Evolutionary conservation across 2,797 vertebrate genomes (phyloP), one percentile per base, ranked within the genome.

Genomic region (Danio aesculapii): DNA sequence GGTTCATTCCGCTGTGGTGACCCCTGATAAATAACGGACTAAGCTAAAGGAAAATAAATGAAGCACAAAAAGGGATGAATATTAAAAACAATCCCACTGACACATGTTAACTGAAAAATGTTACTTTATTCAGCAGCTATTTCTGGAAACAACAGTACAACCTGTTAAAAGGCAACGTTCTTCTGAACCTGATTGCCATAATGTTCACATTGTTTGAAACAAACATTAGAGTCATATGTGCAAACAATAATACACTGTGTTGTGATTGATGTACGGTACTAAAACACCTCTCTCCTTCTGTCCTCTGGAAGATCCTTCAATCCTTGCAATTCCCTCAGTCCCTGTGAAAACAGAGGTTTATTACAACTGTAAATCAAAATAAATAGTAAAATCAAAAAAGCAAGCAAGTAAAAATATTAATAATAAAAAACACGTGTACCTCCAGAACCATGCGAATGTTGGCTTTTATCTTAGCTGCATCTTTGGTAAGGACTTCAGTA

Each of bases 371-470:
- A 46, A 0, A 49, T 52, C 59, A 17, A 13, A 44, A 77, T 64
- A 14, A n/a, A 49, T 12, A 44, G 6, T 16, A 4, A 13, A 64
- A 19, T 55, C 2, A 11, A 44, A 30, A 19, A 19, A 12, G 64
- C 6, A 7, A 49, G 8, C 16, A 21, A 64, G 9, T 47, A 50
- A 19, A 67, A 10, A 30, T 30, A 30, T 30, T 17, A 21, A 61
- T 74, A 30, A 30, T 30, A n/a, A n/a, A n/a, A n/a, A n/a, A n/a
- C 44, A 70, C 8, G 50, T 86, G 82, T 75, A 97, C 97, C 96
- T 98, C 96, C 68, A 97, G 89, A 81, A 97, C 94, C 93, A 97
- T 92, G 50, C 95, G 94, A 84, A 98, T 97, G 88, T 97, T 94
- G 68, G 96, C 96, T 90, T 96, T 98, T 81, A 98, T 97, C 89